These are phyloP conservation scores for Malurus melanocephalus DNA, from an alignment of 2,113 vertebrate genomes.

Conservation along the genomic window DNA sequence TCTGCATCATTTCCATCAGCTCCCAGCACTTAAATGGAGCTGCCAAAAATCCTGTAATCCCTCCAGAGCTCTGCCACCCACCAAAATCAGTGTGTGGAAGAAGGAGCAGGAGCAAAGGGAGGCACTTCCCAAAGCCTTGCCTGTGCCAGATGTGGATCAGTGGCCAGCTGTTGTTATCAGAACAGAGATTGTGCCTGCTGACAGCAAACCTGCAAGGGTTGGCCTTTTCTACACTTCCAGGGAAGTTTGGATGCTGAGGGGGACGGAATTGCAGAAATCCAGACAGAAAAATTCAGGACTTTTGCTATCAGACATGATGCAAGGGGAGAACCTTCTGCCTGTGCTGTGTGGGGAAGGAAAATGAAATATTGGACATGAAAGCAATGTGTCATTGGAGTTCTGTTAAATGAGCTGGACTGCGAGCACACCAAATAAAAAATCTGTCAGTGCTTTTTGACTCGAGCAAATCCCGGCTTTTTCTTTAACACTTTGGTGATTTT, in stretches of 20 bases:
- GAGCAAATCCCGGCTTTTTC: neutral
- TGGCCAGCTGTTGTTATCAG: neutral
- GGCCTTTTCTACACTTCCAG: neutral
- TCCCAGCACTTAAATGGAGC: neutral
- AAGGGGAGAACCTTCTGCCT: neutral
- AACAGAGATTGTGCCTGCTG: neutral
- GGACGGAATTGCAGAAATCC: neutral
- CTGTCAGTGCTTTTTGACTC: neutral
- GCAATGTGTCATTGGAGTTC: neutral
- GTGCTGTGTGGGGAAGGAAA: neutral
- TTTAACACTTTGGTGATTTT: neutral
- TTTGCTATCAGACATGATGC: neutral
- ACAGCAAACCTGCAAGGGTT: neutral
- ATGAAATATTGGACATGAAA: neutral
- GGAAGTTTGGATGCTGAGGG: neutral
- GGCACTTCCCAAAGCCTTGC: neutral
- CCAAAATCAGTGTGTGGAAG: neutral
- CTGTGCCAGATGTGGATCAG: neutral
- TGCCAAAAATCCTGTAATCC: neutral
- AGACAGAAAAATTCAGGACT: neutral
- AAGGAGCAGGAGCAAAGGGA: neutral
- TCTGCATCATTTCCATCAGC: neutral
- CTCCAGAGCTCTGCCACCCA: neutral
- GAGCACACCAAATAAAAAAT: neutral
- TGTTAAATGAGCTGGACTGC: neutral